A percentile compares a stretch with the other conserved stretches of the same genome.
Evolutionary conservation across 2,888 invertebrate species (phyloP).

Genomic region (Thera britannica): DNA sequence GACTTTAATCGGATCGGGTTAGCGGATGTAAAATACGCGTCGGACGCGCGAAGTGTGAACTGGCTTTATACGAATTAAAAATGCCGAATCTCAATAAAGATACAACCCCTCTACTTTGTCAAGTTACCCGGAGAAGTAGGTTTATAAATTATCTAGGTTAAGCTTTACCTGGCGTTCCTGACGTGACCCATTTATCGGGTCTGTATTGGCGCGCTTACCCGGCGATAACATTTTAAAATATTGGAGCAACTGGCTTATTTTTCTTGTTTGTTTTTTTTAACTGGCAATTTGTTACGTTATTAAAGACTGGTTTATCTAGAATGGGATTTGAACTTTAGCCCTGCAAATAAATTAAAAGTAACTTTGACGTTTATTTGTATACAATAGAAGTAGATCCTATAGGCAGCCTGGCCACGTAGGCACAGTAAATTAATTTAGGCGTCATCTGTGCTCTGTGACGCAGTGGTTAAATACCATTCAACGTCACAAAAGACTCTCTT

Average conservation of each 20-base stretch:
- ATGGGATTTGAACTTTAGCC: too few species aligned
- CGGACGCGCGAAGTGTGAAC: background rate
- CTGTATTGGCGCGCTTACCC: conserved; percentile 38
- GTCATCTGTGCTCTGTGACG: too few species aligned
- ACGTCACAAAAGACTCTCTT: too few species aligned
- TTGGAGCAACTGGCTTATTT: background rate
- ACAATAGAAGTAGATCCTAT: too few species aligned
- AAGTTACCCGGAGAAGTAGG: conserved; percentile 19
- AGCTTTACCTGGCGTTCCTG: conserved; percentile 36
- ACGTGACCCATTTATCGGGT: conserved; percentile 46
- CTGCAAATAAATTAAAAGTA: too few species aligned
- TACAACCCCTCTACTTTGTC: conserved; percentile 16
- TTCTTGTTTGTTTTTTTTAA: background rate
- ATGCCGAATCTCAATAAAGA: background rate
- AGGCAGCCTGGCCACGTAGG: too few species aligned
- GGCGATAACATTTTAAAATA: conserved; percentile 14
- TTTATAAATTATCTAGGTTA: conserved; percentile 53
- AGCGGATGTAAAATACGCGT: background rate
- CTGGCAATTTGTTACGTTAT: background rate
- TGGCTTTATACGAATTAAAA: background rate
- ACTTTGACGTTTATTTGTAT: too few species aligned
- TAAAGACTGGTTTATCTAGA: too few species aligned
- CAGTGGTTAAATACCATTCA: too few species aligned
- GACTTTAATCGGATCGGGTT: conserved; percentile 1
- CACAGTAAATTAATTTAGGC: too few species aligned